Evolutionary conservation across 2,113 vertebrate genomes (phyloP).

Genomic region (Elgaria multicarinata): DNA sequence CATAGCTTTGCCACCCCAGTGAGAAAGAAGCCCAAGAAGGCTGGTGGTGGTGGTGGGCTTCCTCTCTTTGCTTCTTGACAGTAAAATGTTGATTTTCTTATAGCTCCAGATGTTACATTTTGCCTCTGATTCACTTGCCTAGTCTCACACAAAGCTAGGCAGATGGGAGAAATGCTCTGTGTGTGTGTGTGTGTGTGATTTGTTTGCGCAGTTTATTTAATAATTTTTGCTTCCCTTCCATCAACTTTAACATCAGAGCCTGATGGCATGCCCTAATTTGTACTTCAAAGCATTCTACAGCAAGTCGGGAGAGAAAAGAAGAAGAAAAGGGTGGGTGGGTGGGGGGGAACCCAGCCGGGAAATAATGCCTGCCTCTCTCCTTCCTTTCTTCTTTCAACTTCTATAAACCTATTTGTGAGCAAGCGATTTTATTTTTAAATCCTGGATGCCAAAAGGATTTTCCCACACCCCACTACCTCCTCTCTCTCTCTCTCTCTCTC

Average conservation of each 20-base stretch:
- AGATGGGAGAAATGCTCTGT: not conserved
- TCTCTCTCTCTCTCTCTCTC: not conserved
- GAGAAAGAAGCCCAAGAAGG: not conserved
- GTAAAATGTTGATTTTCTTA: not conserved
- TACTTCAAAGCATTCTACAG: conserved; percentile 58
- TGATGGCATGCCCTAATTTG: conserved; percentile 51
- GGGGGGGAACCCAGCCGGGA: not conserved
- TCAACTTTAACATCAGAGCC: conserved; percentile 31
- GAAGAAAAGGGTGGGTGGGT: too few relatives aligned
- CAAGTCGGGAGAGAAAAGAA: conserved; percentile 4
- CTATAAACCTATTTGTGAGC: not conserved
- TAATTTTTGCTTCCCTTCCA: not conserved
- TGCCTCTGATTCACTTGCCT: conserved; percentile 1
- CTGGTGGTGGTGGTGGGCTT: not conserved
- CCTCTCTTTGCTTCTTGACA: not conserved
- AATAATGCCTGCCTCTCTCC: not conserved
- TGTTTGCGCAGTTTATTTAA: not conserved
- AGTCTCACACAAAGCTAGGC: not conserved
- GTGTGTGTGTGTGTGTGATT: not conserved
- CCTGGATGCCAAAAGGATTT: not conserved
- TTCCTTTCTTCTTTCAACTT: not conserved
- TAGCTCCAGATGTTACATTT: not conserved
- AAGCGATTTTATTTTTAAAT: conserved; percentile 8
- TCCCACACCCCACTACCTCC: not conserved
- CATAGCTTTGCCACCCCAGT: not conserved